A percentile compares a stretch with the other conserved stretches of the same genome.
Evolutionary conservation across 2,797 vertebrate species (phyloP).

Genomic region (Bradypodion pumilum): DNA sequence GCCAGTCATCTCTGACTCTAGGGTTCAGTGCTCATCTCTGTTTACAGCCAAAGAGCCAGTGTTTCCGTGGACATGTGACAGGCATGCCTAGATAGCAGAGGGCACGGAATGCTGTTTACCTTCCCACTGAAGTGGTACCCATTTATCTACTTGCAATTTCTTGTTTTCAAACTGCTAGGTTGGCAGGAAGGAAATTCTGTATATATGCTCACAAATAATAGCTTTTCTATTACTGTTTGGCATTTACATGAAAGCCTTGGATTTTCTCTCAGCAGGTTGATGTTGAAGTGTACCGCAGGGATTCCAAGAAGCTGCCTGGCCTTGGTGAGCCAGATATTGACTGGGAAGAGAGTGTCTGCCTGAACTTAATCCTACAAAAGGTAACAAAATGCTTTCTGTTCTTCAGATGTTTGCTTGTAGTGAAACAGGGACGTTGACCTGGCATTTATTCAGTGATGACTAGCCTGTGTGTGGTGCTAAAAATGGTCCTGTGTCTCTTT

Average conservation of each 20-base stretch:
- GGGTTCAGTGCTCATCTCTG: no score
- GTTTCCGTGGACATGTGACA: no score
- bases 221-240: no score
- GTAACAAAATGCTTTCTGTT: constrained; percentile 64
- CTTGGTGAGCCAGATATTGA: constrained; percentile 97
- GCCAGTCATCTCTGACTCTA: no score
- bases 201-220: not conserved
- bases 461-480: not conserved
- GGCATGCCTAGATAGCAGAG: no score
- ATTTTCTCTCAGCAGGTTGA: constrained; percentile 82
- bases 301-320: constrained; percentile 97
- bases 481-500: no score
- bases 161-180: no score
- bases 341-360: constrained; percentile 98
- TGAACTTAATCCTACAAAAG: constrained; percentile 97
- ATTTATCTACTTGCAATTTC: no score
- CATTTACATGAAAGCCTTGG: not conserved
- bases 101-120: no score
- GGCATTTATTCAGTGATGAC: not conserved
- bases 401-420: not conserved
- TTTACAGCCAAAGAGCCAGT: no score
- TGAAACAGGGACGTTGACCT: not conserved
- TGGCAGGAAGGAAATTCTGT: no score
- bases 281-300: constrained; percentile 95
- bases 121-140: no score